Conservation (phyloP, 2,888 invertebrate species). For the Xestia ashworthii region DNA sequence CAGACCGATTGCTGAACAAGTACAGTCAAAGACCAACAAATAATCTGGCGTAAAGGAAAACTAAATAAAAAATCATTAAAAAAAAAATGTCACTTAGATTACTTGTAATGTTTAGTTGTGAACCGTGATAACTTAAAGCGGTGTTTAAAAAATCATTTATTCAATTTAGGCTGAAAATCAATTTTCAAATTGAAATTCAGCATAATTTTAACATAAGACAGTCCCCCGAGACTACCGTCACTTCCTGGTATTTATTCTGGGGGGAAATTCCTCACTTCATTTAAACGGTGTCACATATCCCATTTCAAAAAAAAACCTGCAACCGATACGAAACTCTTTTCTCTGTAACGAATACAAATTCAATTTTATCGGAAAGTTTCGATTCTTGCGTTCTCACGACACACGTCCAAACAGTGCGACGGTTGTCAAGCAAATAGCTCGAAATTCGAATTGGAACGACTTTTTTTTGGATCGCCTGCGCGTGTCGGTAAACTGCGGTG, state of each 20-base stretch:
- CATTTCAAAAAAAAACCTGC: neutral
- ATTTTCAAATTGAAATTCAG: no score
- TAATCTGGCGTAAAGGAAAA: no score
- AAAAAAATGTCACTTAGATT: no score
- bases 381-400: slow-evolving; percentile 46
- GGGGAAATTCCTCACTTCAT: neutral
- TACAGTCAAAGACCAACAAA: no score
- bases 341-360: slow-evolving; percentile 30
- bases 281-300: neutral
- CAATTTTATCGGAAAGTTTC: slow-evolving; percentile 40
- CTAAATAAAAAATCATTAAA: no score
- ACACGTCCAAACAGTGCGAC: slow-evolving; percentile 66
- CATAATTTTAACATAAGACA: neutral
- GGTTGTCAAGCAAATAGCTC: slow-evolving; percentile 66
- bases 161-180: neutral
- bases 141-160: neutral
- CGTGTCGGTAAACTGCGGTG: slow-evolving; percentile 49
- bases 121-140: no score
- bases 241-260: neutral
- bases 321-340: slow-evolving; percentile 16
- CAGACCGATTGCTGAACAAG: no score
- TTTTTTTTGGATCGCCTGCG: slow-evolving; percentile 56
- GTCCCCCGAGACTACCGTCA: neutral
- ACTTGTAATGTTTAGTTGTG: no score
- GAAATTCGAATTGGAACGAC: slow-evolving; percentile 56